These are phyloP conservation scores for Arctia plantaginis DNA, from an alignment of 2,888 invertebrate species.

Conservation along the genomic window DNA sequence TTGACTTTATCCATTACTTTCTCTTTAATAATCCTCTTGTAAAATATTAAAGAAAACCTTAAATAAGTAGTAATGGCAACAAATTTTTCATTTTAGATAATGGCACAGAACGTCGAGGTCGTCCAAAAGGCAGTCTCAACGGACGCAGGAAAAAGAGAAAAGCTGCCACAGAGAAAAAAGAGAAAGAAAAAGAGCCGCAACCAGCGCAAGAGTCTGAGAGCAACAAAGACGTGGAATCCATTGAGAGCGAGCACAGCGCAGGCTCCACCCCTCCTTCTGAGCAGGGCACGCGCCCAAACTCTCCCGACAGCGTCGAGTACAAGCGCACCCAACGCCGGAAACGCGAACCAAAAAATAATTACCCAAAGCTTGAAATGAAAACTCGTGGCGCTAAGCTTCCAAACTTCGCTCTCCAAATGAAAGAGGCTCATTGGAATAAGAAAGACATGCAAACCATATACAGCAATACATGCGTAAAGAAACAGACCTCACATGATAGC, in stretches of 20 bases:
- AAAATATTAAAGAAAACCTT: neutral
- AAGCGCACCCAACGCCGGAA: slow-evolving; percentile 64
- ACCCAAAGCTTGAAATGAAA: slow-evolving; percentile 81
- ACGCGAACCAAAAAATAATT: slow-evolving; percentile 62
- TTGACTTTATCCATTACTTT: too few species aligned
- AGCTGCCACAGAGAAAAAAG: slow-evolving; percentile 71
- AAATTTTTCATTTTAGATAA: slow-evolving; percentile 62
- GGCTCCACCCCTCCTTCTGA: slow-evolving; percentile 80
- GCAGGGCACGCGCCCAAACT: slow-evolving; percentile 76
- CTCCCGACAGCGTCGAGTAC: slow-evolving; percentile 71
- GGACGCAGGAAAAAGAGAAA: slow-evolving; percentile 76
- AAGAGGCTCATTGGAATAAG: slow-evolving; percentile 82
- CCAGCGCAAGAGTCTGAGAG: slow-evolving; percentile 81
- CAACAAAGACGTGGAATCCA: slow-evolving; percentile 81
- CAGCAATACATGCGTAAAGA: slow-evolving; percentile 72
- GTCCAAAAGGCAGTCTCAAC: slow-evolving; percentile 76
- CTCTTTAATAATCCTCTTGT: too few species aligned
- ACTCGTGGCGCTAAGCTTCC: slow-evolving; percentile 88
- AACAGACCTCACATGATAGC: slow-evolving; percentile 69
- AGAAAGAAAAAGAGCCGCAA: slow-evolving; percentile 77
- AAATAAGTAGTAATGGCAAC: neutral
- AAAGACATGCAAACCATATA: slow-evolving; percentile 82
- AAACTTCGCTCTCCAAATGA: slow-evolving; percentile 86
- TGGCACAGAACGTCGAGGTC: slow-evolving; percentile 75
- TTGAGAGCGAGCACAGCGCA: slow-evolving; percentile 78